These are phyloP conservation scores for Vanessa cardui DNA, from an alignment of 2,888 invertebrate species.

Conservation along the genomic window DNA sequence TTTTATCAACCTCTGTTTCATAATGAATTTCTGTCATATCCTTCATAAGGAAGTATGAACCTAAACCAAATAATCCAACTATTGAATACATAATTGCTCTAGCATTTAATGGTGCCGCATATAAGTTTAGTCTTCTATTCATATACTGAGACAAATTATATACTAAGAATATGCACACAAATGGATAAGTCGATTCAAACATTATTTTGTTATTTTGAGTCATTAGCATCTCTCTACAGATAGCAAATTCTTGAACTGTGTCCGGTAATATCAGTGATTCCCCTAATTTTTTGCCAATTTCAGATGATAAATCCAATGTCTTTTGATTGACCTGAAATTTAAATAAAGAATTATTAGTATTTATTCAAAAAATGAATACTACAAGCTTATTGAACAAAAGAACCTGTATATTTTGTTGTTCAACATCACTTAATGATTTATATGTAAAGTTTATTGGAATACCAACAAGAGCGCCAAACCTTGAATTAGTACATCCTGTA, in stretches of 20 bases:
- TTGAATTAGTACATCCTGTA: constrained; percentile 77
- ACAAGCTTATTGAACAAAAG: constrained; percentile 18
- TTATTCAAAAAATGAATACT: not conserved
- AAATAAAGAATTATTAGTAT: constrained; percentile 4
- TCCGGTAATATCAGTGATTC: constrained; percentile 88
- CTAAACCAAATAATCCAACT: constrained; percentile 80
- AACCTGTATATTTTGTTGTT: constrained; percentile 83
- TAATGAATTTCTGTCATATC: constrained; percentile 85
- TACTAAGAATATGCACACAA: constrained; percentile 70
- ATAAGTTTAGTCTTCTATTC: constrained; percentile 82
- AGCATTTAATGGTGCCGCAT: constrained; percentile 74
- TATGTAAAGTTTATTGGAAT: constrained; percentile 88
- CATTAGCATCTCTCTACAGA: constrained; percentile 88
- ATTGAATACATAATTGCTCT: constrained; percentile 79
- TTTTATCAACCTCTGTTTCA: constrained; percentile 85
- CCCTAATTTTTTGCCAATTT: constrained; percentile 84
- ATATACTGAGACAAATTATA: constrained; percentile 79
- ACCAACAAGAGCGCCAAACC: constrained; percentile 87
- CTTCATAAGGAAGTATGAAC: constrained; percentile 85
- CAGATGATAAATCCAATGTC: constrained; percentile 85
- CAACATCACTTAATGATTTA: constrained; percentile 77
- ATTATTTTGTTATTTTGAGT: constrained; percentile 83
- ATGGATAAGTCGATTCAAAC: constrained; percentile 80
- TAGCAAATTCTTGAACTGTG: constrained; percentile 90
- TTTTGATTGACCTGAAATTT: constrained; percentile 83